Conservation (phyloP, 2,888 invertebrate species). For the Ochropleura plecta region DNA sequence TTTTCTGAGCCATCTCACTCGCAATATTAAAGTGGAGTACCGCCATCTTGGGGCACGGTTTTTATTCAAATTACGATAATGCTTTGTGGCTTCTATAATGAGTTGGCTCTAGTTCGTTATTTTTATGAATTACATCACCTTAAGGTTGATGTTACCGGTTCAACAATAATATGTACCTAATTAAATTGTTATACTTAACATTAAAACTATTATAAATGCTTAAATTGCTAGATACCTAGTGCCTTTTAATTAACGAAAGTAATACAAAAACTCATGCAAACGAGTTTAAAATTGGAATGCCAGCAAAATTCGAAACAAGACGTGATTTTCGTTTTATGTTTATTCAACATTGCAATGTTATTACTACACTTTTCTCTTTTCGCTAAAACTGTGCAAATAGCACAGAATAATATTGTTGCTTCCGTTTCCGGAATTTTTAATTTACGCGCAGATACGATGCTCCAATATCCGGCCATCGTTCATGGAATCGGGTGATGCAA, state of each 20-base stretch:
- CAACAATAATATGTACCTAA: not conserved
- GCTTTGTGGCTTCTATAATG: constrained; percentile 59
- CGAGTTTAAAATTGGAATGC: not conserved
- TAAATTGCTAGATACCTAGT: not conserved
- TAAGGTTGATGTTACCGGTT: constrained; percentile 12
- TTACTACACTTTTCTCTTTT: constrained; percentile 43
- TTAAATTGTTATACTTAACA: too few relatives aligned
- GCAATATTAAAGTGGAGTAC: constrained; percentile 69
- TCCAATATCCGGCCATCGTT: constrained; percentile 78
- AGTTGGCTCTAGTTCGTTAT: constrained; percentile 49
- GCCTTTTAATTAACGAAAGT: not conserved
- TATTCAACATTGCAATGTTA: constrained; percentile 16
- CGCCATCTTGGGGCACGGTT: constrained; percentile 54
- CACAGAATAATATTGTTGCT: constrained; percentile 63
- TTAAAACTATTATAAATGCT: not conserved
- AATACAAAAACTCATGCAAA: not conserved
- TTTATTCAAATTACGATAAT: constrained; percentile 70
- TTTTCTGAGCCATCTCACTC: constrained; percentile 68
- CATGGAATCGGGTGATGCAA: constrained; percentile 59
- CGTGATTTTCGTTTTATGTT: constrained; percentile 11
- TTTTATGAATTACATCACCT: constrained; percentile 51
- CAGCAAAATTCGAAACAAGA: not conserved
- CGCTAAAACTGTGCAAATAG: constrained; percentile 67
- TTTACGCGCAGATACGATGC: constrained; percentile 74
- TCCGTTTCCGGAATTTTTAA: constrained; percentile 78